A percentile compares a stretch with the other conserved stretches of the same genome.
These are phyloP conservation scores for Campodea augens DNA, from an alignment of 1,140 invertebrate species.

Conservation along the genomic window DNA sequence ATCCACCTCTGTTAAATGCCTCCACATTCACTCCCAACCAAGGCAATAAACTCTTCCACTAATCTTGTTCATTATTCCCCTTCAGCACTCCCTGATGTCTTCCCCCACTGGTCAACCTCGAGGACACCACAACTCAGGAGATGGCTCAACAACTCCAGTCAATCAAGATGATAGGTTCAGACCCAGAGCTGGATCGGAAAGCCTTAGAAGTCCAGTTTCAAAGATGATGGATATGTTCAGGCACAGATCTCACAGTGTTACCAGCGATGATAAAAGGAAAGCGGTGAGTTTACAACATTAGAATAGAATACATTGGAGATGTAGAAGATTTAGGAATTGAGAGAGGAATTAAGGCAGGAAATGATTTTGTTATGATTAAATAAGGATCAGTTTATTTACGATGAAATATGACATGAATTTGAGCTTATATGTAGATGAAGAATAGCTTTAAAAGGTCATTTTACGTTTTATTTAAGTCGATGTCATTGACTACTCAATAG, in stretches of 20 bases:
- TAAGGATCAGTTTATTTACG: conserved; percentile 27
- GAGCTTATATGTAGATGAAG: too few relatives aligned
- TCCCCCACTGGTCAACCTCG: conserved; percentile 14
- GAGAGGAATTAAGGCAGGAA: too few relatives aligned
- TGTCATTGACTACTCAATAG: too few relatives aligned
- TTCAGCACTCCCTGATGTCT: conserved; percentile 25
- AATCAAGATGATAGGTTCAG: conserved; percentile 13
- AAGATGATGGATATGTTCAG: conserved; percentile 82
- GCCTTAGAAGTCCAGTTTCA: conserved; percentile 18
- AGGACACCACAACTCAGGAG: conserved; percentile 16
- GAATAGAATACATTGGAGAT: too few relatives aligned
- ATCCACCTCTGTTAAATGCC: too few relatives aligned
- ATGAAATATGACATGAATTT: too few relatives aligned
- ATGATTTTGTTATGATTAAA: conserved; percentile 27
- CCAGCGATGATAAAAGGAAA: conserved; percentile 48
- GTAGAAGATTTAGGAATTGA: too few relatives aligned
- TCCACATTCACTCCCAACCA: too few relatives aligned
- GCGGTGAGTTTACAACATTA: conserved; percentile 44
- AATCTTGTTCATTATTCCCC: too few relatives aligned
- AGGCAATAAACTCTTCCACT: too few relatives aligned
- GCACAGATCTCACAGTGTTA: conserved; percentile 49
- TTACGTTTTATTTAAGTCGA: too few relatives aligned
- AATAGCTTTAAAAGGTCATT: too few relatives aligned
- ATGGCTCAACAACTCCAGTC: background rate
- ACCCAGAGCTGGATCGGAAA: conserved; percentile 28